Evolutionary conservation across 1,140 invertebrate species (phyloP).

Genomic region (Brachionus sp.): DNA sequence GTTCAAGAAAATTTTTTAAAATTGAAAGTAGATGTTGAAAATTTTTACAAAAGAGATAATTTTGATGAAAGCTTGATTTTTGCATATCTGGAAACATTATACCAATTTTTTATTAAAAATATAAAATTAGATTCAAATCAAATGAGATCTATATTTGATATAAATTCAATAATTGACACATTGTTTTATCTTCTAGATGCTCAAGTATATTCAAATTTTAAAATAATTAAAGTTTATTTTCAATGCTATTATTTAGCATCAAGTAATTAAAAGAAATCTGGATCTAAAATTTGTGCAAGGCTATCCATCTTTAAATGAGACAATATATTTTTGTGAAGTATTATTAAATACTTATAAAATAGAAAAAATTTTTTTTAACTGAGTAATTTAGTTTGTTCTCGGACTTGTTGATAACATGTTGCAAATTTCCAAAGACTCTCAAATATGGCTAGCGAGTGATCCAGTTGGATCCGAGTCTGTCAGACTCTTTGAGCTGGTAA

Average conservation of each 20-base stretch:
- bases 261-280: slow-evolving; percentile 30
- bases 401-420: not conserved
- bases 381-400: not conserved
- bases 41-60: not conserved
- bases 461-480: slow-evolving; percentile 29
- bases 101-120: slow-evolving; percentile 50
- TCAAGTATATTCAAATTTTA: slow-evolving; percentile 49
- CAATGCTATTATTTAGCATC: not conserved
- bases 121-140: slow-evolving; percentile 52
- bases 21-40: slow-evolving; percentile 52
- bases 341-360: not conserved
- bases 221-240: not conserved
- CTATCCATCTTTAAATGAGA: slow-evolving; percentile 22
- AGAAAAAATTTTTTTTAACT: not conserved
- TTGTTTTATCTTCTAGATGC: slow-evolving; percentile 51
- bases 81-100: slow-evolving; percentile 2
- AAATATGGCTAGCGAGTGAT: slow-evolving; percentile 13
- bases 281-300: not conserved
- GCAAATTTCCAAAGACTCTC: not conserved
- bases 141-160: slow-evolving; percentile 53
- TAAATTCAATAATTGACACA: slow-evolving; percentile 56
- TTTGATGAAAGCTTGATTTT: slow-evolving; percentile 51
- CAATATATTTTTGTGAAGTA: slow-evolving; percentile 32
- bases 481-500: not conserved
- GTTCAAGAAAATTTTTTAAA: slow-evolving; percentile 51